Conservation (phyloP, 2,113 vertebrate genomes). For the Alethe diademata region DNA sequence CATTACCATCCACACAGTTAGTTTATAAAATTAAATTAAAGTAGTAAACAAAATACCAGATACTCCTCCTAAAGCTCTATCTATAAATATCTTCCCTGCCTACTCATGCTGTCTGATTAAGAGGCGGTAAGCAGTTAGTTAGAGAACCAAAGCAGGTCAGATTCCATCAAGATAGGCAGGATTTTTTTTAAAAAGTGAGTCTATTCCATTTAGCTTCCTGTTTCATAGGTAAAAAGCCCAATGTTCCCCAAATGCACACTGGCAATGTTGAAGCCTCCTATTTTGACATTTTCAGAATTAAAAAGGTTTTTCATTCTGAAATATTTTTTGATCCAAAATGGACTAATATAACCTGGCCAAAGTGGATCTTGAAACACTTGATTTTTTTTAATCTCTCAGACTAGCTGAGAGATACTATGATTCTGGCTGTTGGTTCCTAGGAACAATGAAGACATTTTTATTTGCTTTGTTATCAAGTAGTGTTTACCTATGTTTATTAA, state of each 20-base stretch:
- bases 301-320: neutral
- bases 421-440: neutral
- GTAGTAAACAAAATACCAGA: conserved; percentile 62
- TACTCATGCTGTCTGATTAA: conserved; percentile 40
- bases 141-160: neutral
- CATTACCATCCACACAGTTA: neutral
- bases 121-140: conserved; percentile 11
- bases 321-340: neutral
- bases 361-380: neutral
- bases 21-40: conserved; percentile 65
- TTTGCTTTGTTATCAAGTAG: neutral
- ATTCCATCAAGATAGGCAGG: neutral
- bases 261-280: neutral
- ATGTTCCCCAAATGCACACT: neutral
- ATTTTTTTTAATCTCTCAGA: neutral
- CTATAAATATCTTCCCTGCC: conserved; percentile 51
- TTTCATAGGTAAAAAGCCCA: neutral
- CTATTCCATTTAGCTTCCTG: neutral
- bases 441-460: neutral
- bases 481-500: neutral
- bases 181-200: neutral
- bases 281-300: neutral
- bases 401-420: neutral
- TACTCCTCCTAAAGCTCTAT: conserved; percentile 36
- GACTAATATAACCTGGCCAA: neutral